A percentile compares a stretch with the other conserved stretches of the same genome.
phyloP scores from a whole-genome alignment of 2,113 vertebrate genomes.

The Gobius niger region DNA sequence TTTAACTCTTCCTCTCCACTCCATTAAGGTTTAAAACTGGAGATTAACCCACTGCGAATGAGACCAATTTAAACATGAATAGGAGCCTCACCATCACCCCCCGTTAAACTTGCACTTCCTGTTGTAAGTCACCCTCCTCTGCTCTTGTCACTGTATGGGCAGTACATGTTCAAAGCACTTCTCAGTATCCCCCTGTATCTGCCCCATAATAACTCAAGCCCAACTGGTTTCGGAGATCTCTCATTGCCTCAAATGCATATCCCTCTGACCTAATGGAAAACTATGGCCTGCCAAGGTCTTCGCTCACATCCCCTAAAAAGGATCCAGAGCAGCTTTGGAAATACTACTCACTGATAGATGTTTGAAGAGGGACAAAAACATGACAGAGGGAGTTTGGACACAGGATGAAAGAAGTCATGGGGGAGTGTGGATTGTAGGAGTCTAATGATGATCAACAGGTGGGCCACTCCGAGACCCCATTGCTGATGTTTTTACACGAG shows the following conservation, averaged over 20 bases:
- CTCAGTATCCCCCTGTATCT: constrained; percentile 23
- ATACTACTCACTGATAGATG: constrained; percentile 37
- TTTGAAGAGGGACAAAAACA: constrained; percentile 48
- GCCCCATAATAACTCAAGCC: constrained; percentile 62
- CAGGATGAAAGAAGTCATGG: neutral
- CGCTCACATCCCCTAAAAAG: constrained; percentile 75
- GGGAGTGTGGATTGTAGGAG: neutral
- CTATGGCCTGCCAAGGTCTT: constrained; percentile 66
- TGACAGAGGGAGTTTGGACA: neutral
- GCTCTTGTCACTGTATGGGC: constrained; percentile 23
- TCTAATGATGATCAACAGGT: neutral
- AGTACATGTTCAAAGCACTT: constrained; percentile 38
- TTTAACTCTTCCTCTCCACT: neutral
- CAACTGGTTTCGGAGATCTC: constrained; percentile 55
- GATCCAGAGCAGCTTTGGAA: constrained; percentile 68
- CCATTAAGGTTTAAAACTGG: neutral
- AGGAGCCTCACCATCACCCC: neutral
- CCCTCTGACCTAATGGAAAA: constrained; percentile 77
- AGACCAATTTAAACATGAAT: too few relatives aligned
- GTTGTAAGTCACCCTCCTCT: constrained; percentile 20
- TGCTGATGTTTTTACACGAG: too few relatives aligned
- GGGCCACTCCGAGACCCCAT: too few relatives aligned
- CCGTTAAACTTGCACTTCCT: neutral
- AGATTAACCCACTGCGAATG: neutral
- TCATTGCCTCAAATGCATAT: constrained; percentile 66